Base-by-base conservation (phyloP, 2,113 vertebrate genomes). In the Cavia porcellus region DNA sequence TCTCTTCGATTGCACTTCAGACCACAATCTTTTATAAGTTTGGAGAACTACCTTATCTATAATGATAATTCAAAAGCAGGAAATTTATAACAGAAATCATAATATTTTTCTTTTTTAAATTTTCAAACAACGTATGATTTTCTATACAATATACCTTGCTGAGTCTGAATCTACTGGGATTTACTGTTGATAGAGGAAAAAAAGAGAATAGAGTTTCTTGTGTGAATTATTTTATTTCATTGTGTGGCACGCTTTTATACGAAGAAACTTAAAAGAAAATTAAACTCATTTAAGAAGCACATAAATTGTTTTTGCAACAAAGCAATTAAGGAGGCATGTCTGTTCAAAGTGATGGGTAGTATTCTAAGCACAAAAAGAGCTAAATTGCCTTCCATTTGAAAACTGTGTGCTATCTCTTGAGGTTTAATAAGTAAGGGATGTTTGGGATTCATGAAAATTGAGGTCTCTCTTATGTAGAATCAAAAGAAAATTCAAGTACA, bases 191-290 rank as follows among this genome's bases (percentile, higher is more conserved):
- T 30, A 8, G 38, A 52, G 66, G 74, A 93, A 81, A 6, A 95
- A 83, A 25, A 97, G 79, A 93, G 80, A 95, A 94, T 68, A 52
- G 64, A 97, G 90, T 97, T 86, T 96, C 64, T 94, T 95, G 42
- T 87, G 86, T 91, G 80, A 91, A 95, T 98, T 97, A 97, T 98
- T 98, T 98, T 97, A 98, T 98, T 98, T 98, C 93, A 95, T 72
- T 98, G 95, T 91, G 95, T 92, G 94, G 57, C 86, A 88, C 97
- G 38, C 96, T 98, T 98, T 97, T 96, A 97, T 94, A 61, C 52
- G 89, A 95, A 97, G 98, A 98, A 99, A 98, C 86, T 98, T 98
- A 97, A 98, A 97, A 98, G 98, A 98, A 98, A 98, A 98, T 98
- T 98, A 98, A 98, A 98, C 90, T 98, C 97, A 97, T 98, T 98